Percentiles rank a stretch among this genome's conserved stretches.
Evolutionary conservation across 2,797 vertebrate genomes (phyloP).

Genomic region (Neopelma chrysocephalum): DNA sequence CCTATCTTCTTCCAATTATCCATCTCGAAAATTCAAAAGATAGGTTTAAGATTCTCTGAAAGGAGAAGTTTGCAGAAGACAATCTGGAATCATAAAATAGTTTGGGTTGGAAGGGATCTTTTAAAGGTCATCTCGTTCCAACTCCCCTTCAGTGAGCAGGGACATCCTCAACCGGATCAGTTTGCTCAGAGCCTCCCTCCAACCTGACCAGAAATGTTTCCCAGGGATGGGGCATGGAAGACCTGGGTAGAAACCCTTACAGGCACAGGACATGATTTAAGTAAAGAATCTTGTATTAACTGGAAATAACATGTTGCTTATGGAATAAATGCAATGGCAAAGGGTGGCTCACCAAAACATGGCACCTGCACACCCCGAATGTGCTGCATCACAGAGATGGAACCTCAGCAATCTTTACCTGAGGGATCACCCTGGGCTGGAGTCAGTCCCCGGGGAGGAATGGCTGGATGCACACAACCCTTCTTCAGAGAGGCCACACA

Average conservation of each 20-base stretch:
- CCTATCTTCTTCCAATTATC: background rate
- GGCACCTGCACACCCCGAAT: background rate
- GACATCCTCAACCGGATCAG: background rate
- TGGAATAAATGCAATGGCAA: background rate
- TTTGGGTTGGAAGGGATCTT: background rate
- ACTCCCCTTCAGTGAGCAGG: background rate
- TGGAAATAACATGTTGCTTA: background rate
- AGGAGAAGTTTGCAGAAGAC: background rate
- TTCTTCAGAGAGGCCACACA: background rate
- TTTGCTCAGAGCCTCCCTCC: background rate
- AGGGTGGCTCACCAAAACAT: background rate
- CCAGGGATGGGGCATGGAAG: background rate
- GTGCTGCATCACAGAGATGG: background rate
- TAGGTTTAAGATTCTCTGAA: background rate
- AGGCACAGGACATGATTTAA: background rate
- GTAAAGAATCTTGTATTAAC: background rate
- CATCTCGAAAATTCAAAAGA: background rate
- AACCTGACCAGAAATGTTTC: background rate
- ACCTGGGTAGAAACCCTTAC: background rate
- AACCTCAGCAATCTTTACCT: background rate
- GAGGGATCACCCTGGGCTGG: background rate
- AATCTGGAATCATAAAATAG: background rate
- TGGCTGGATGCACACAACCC: background rate
- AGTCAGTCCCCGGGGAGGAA: background rate
- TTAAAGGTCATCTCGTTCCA: background rate